Evolutionary conservation across 64 coral and sea anemone genomes (phyloP).

Genomic region (Pocillopora verrucosa): DNA sequence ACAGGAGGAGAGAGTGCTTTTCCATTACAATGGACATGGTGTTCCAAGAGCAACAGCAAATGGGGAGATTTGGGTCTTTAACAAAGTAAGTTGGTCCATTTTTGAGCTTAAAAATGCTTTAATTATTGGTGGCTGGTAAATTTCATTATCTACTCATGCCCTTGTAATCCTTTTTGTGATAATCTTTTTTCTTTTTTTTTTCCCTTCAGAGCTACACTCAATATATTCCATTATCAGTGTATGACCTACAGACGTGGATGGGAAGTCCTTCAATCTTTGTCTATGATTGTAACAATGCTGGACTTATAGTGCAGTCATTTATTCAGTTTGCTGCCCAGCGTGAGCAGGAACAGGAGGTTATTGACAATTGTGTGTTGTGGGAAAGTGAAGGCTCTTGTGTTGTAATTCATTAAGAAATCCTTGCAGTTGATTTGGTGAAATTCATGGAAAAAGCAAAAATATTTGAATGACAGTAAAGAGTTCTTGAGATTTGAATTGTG

Average conservation of each 20-base stretch:
- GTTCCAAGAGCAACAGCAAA: constrained; percentile 95
- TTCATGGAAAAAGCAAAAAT: too few relatives aligned
- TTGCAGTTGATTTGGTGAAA: too few relatives aligned
- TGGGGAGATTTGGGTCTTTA: constrained; percentile 99
- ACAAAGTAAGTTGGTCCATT: constrained; percentile 73
- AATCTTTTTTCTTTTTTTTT: constrained; percentile 9
- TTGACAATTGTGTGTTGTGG: neutral
- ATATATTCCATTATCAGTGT: constrained; percentile 97
- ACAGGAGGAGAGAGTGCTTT: constrained; percentile 97
- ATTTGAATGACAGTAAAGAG: too few relatives aligned
- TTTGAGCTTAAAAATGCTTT: neutral
- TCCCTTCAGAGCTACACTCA: constrained; percentile 91
- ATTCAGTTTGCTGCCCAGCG: constrained; percentile 87
- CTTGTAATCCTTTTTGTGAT: too few relatives aligned
- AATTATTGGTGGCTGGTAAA: neutral
- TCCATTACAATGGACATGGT: constrained; percentile 99
- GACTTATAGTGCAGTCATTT: constrained; percentile 90
- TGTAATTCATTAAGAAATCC: too few relatives aligned
- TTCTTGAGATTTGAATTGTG: too few relatives aligned
- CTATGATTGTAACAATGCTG: constrained; percentile 98
- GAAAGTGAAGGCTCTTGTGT: too few relatives aligned
- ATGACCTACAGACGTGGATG: constrained; percentile 99
- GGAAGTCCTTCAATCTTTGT: constrained; percentile 99
- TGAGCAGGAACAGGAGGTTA: constrained; percentile 95
- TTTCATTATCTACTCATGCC: neutral